Evolutionary conservation across 2,888 invertebrate species (phyloP), one percentile per base, ranked within the genome.

Genomic region (Steromphala cineraria): DNA sequence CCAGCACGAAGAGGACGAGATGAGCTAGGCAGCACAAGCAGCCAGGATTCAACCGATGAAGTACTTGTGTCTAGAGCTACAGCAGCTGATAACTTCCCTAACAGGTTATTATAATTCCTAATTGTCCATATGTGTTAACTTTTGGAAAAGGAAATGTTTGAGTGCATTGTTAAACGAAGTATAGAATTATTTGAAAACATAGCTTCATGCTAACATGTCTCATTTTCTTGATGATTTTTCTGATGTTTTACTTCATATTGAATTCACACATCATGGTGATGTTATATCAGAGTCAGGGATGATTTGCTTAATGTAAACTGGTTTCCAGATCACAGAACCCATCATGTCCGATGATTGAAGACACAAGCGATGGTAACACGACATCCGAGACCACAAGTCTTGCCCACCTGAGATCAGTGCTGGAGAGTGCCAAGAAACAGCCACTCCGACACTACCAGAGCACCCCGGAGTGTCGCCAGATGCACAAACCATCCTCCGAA

Each of bases 391-490:
- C 62, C 8, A 28, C 62, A 24, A 24, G 62, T 24, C 62, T 62
- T 10, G 24, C 62, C 28, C 24, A 62, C 10, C 62, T 62, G 4
- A 62, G 24, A 28, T 56, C 77, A 31, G 53, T 77, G 21, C 67
- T 74, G 31, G 31, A 24, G 53, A 81, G 76, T 75, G 62, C 80
- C 17, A 77, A 80, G 52, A 80, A 79, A 24, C 81, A 81, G 17
- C 78, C 81, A 0, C 75, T 87, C 52, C 77, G 84, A 13, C 77
- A 79, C 10, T 89, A 83, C 28, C 83, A 87, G 62, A 89, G 89
- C 80, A 89, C 89, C n/a, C 89, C 90, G 62, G 84, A 88, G 53
- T 82, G 83, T 53, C 76, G 82, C 8, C 40, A 46, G 21, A 62
- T 56, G 62, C 36, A 62, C 46, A 67, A 62, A 40, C 46, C 40